Base-by-base conservation (phyloP, 2,113 vertebrate species). In the Vulpes vulpes region DNA sequence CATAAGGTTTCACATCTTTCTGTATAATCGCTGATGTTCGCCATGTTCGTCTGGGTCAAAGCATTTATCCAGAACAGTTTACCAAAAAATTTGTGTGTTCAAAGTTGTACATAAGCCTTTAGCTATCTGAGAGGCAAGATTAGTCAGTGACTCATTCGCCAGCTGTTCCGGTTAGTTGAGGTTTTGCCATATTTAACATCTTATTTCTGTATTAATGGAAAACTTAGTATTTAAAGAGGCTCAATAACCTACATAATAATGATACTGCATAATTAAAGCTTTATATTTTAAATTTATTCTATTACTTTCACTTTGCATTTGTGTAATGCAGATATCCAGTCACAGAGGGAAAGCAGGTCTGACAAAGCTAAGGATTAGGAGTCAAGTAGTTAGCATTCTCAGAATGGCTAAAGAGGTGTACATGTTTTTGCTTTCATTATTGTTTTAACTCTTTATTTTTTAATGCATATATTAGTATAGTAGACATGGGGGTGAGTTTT, bases 161-260 rank as follows among this genome's bases (percentile, higher is more conserved):
- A 32, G 25, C 53, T 83, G 23, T 76, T 65, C 67, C 19, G n/a
- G 43, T 85, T 90, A 94, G 85, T 86, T 64, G 81, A 91, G 80
- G 57, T 71, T 91, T 94, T 81, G 59, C 64, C 17, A 51, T 74
- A 67, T 91, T 92, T 94, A 78, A 78, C 43, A 91, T 98, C 57
- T 92, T 62, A 74, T 79, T 93, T 94, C 74, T 88, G 25, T 92
- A 43, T 92, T 92, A 85, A 60, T 93, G 49, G 69, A 94, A 96
- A 85, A 82, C 55, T 81, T 49, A 71, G 23, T 91, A 71, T 96
- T 92, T 94, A 71, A 86, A 84, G 55, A 89, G 43, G 23, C 30
- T 91, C 62, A 83, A 0, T 95, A 64, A 53, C 53, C 76, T 89
- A 65, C 9, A 25, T 82, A 69, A 69, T 53, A 59, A 53, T 88